Conservation (phyloP, 2,797 vertebrate genomes). For the Glossophaga mutica region DNA sequence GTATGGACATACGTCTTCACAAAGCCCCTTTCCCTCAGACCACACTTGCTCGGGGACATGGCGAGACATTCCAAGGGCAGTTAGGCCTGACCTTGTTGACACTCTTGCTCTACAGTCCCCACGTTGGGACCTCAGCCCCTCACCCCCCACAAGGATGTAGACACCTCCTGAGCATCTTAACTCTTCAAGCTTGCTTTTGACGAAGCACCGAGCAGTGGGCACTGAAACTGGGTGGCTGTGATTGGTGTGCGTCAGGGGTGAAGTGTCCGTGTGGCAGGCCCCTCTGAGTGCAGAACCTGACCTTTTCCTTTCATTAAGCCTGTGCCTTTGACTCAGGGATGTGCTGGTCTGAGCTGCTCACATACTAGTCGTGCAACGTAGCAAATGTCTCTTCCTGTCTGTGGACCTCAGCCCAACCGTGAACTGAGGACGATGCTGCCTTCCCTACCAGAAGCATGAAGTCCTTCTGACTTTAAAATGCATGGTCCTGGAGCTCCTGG, state of each 20-base stretch:
- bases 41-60: neutral
- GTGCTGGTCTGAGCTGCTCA: neutral
- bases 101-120: neutral
- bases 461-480: neutral
- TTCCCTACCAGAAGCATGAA: constrained; percentile 67
- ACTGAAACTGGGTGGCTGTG: neutral
- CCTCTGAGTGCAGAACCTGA: neutral
- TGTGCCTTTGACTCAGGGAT: constrained; percentile 1
- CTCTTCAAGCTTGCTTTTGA: neutral
- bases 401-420: constrained; percentile 72
- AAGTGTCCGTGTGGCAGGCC: rapidly evolving
- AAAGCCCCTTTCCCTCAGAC: neutral
- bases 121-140: neutral
- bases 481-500: neutral
- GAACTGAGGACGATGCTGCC: constrained; percentile 52
- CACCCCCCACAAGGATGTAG: neutral
- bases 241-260: neutral
- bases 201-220: neutral
- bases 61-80: neutral
- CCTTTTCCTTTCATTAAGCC: neutral
- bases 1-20: neutral
- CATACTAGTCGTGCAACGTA: constrained; percentile 66
- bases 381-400: constrained; percentile 64
- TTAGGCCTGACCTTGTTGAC: neutral
- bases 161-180: neutral